Evolutionary conservation across 2,797 vertebrate genomes (phyloP).

Genomic region (Centroberyx gerrardi): DNA sequence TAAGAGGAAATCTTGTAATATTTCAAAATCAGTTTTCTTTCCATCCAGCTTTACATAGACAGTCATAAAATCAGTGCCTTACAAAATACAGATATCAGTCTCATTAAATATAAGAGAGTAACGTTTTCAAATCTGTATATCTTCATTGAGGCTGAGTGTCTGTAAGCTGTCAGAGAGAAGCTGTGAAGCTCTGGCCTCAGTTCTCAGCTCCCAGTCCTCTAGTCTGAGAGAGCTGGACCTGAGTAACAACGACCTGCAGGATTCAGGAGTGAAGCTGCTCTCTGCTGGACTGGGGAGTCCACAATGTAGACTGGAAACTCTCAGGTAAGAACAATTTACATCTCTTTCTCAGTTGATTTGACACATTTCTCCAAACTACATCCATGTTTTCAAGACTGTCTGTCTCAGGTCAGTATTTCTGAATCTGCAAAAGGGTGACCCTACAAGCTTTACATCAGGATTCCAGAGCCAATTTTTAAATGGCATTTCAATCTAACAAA

Average conservation of each 20-base stretch:
- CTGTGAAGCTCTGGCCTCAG: not conserved
- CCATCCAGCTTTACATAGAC: not conserved
- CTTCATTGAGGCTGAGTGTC: not conserved
- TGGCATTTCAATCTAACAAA: no score
- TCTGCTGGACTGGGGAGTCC: not conserved
- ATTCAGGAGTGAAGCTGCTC: not conserved
- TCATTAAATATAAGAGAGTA: not conserved
- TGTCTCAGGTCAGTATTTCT: no score
- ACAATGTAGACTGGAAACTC: not conserved
- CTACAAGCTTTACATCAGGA: no score
- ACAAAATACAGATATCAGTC: not conserved
- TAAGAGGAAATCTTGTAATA: no score
- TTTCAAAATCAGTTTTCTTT: no score
- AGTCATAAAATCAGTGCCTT: not conserved
- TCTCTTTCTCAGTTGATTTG: no score
- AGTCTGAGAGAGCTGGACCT: not conserved
- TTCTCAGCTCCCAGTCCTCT: not conserved
- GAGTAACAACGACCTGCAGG: not conserved
- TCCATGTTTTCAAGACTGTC: no score
- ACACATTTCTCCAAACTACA: no score
- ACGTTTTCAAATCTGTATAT: not conserved
- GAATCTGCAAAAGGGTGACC: no score
- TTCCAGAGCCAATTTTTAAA: no score
- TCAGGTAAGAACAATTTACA: not conserved
- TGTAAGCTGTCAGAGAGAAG: no score